Base-by-base conservation (phyloP, 2,113 vertebrate species). In the Ictidomys tridecemlineatus region DNA sequence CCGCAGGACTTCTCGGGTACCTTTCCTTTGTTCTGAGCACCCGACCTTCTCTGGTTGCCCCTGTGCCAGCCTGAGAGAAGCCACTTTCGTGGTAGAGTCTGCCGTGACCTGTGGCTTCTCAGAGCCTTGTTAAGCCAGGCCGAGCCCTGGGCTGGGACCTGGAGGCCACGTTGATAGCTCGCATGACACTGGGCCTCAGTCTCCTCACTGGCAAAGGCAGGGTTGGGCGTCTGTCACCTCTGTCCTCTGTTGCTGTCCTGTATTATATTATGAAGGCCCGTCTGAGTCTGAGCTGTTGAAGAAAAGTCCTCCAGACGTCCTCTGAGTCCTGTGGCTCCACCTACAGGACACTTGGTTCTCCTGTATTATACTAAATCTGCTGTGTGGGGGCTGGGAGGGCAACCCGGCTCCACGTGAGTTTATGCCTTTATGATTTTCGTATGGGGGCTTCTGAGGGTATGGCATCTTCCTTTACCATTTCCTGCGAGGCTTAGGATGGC, bases 31-130 rank as follows among this genome's bases (percentile, higher is more conserved):
- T 79, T 18, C 28, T 14, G 0, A 32, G 86, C 56, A 53, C 67
- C 45, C 69, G 16, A 0, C 0, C 8, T 12, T 56, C 78, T n/a
- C 26, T 18, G n/a, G 11, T 12, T 37, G 32, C 34, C 42, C 2
- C 34, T 4, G 51, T 79, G 56, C 73, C 8, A 24, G 32, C 45
- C 82, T n/a, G 48, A 2, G 1, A 17, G n/a, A n/a, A 30, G 4
- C 67, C 2, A 2, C 79, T 0, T 1, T 13, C 2, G 28, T 8
- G 37, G n/a, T 34, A 10, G 63, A 42, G n/a, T 8, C 39, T 22
- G 7, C 58, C 8, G 0, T 24, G 58, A 22, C 7, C 58, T 61
- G 7, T 2, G 2, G 11, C 42, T 58, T n/a, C 34, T 45, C 9
- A 3, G 67, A 76, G 53, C n/a, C 58, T 1, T 3, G 20, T 7